Evolutionary conservation across 2,113 vertebrate species (phyloP), one percentile per base, ranked within the genome.

Genomic region (Pogonocichla stellata): DNA sequence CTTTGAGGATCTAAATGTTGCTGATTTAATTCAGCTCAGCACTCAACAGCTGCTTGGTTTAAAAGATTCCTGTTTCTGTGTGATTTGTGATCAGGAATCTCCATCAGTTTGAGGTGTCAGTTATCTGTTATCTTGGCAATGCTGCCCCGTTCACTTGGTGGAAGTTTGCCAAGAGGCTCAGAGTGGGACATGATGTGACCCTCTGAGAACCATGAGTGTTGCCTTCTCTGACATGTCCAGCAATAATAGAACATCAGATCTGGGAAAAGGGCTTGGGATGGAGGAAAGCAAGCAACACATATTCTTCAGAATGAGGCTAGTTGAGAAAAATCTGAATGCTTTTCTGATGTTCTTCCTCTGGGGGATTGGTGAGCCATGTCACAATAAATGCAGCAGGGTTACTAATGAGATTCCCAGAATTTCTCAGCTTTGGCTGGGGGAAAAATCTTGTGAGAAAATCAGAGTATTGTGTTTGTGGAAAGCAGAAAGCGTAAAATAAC

Each of bases 331-430:
- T 57, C n/a, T 10, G 40, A 93, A 45, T 88, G 75, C 23, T 86
- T 93, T 88, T 79, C 43, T 96, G 90, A 92, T 94, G 82, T 86
- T 60, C 57, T 86, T 79, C 61, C 95, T 54, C 88, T 77, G 65
- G 96, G 92, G 96, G 77, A 67, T 29, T 92, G 79, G 36, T 92
- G 90, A 95, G 60, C 88, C 72, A 29, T 82, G 84, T 91, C 87
- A 91, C 90, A 94, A 84, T 92, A 94, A 97, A 86, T 77, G 69
- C 82, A 95, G 12, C 31, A 81, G 64, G 43, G 72, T 97, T 92
- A 74, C 56, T 90, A 77, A 95, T 95, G 94, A 93, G 82, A 95
- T 90, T 94, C 90, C 72, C 95, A 94, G 93, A 71, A 92, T 96
- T 93, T 92, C 75, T 90, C 72, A 71, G 90, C 82, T 95, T 90